These are phyloP conservation scores for Xenops minutus DNA, from an alignment of 2,797 vertebrate genomes.

Conservation along the genomic window DNA sequence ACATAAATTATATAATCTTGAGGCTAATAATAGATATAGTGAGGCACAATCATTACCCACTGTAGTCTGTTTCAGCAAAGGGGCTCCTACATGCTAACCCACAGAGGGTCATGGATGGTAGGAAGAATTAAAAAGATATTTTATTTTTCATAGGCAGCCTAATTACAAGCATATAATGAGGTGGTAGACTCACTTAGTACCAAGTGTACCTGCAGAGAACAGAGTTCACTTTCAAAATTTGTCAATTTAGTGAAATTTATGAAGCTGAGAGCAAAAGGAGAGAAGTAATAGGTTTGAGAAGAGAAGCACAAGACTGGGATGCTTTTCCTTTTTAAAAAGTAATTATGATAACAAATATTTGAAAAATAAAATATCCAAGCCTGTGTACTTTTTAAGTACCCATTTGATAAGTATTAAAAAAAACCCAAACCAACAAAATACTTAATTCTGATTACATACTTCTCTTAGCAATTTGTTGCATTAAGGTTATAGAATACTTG, in stretches of 20 bases:
- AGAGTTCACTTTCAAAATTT: background rate
- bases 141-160: background rate
- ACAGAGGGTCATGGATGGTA: background rate
- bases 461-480: background rate
- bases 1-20: background rate
- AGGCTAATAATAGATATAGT: background rate
- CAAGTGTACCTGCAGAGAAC: background rate
- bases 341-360: background rate
- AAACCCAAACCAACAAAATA: background rate
- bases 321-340: background rate
- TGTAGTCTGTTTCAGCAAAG: background rate
- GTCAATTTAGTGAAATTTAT: background rate
- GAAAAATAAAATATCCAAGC: background rate
- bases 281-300: background rate
- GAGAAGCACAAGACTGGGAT: background rate
- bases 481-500: background rate
- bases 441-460: background rate
- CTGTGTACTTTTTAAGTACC: background rate
- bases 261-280: background rate
- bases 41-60: background rate
- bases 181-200: background rate
- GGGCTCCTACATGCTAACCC: background rate
- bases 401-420: background rate
- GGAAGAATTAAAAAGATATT: background rate
- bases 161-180: background rate